Base-by-base conservation (phyloP, 2,888 invertebrate species). In the Phasia obesa region DNA sequence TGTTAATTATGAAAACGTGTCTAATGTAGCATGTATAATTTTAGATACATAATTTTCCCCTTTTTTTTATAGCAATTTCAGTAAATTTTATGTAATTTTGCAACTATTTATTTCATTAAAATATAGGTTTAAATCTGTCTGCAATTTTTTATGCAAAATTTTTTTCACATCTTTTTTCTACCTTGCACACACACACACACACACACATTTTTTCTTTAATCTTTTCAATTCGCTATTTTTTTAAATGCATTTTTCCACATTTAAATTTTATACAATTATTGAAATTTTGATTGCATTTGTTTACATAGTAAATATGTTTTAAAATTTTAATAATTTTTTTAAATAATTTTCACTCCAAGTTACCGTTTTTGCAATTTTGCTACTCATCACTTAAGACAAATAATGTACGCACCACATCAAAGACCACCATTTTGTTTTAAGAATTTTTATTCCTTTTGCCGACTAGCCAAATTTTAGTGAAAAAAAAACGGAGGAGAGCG, bases 351-450 rank as follows among this genome's bases (percentile, higher is more conserved):
- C 86, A 86, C 88, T 88, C 87, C 88, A 87, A 87, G 86, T 87
- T 88, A 89, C 90, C 91, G 89, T 89, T 90, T 88, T 88, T 87
- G 86, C 88, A 89, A 89, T 87, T 87, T 88, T 88, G 87, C 86
- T 83, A 75, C 86, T 88, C 88, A 89, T 88, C 89, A 89, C 90
- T 88, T 86, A 88, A 76, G 88, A 87, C 88, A 89, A 67, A 86
- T 90, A 90, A 90, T 87, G 90, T 89, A 91, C 91, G 91, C 91
- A 91, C 91, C 90, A 91, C 89, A 90, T 90, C 90, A 90, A 90
- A 90, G 89, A 90, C 91, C 91, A 91, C 91, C 91, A 91, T 91
- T 91, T 91, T 91, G 91, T 91, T 91, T 91, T 88, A 75, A 86
- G 85, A 87, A 87, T 87, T 86, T 80, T 74, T 86, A 85, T 87